These are phyloP conservation scores for Rhizoglyphus robini DNA, from an alignment of 1,140 invertebrate genomes.

Conservation along the genomic window DNA sequence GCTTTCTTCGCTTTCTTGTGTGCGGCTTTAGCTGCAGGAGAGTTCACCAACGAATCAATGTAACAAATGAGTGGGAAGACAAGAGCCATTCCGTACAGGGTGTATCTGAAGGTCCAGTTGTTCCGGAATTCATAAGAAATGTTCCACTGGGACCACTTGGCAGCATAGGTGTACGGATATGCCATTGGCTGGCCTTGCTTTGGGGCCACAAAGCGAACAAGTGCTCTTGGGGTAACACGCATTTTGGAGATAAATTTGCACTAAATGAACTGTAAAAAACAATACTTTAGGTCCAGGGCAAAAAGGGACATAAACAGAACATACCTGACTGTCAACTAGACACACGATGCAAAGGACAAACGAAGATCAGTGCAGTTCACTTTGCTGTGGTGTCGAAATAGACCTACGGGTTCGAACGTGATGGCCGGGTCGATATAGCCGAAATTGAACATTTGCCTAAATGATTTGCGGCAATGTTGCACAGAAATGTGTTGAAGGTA, in stretches of 20 bases:
- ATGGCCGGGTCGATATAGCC: too few relatives aligned
- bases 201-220: neutral
- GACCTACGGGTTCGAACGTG: too few relatives aligned
- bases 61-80: conserved; percentile 4
- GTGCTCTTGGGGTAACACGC: neutral
- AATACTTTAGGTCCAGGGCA: neutral
- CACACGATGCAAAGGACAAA: neutral
- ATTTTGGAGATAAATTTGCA: too few relatives aligned
- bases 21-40: conserved; percentile 4
- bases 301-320: neutral
- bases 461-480: too few relatives aligned
- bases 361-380: neutral
- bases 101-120: conserved; percentile 6
- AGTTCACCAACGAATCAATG: neutral
- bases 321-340: neutral
- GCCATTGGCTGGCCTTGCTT: conserved; percentile 7
- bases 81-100: neutral
- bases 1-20: neutral
- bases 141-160: conserved; percentile 1
- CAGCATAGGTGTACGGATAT: neutral
- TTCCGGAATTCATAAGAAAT: neutral
- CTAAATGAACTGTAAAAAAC: neutral
- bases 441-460: too few relatives aligned
- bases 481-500: too few relatives aligned
- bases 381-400: neutral